Base-by-base conservation (phyloP, 2,797 vertebrate genomes). In the Macroramphosus scolopax region DNA sequence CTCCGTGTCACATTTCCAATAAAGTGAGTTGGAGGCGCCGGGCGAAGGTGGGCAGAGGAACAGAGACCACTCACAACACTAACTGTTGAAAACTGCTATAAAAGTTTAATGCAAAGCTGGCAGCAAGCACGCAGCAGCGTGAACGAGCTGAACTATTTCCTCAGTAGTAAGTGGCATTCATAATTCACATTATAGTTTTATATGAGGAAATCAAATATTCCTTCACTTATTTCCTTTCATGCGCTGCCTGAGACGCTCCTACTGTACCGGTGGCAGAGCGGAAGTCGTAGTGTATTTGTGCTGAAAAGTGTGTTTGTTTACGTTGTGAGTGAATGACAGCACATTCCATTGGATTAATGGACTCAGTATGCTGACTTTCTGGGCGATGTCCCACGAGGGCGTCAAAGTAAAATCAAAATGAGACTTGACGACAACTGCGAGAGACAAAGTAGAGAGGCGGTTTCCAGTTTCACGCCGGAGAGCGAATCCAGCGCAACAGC, bases 141-240 rank as follows among this genome's bases (percentile, higher is more conserved):
- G 46, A 78, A 82, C 51, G 72, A 85, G 72, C 46, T 57, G 56
- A 80, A 81, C 72, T 83, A 82, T 87, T 85, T 85, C 83, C 74
- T 71, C 74, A 68, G 75, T 30, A 50, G 51, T 77, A 75, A 75
- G 77, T 63, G 51, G 31, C 69, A 86, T 87, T 77, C 72, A 88
- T 84, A 87, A 88, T 88, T 87, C 65, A 88, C 69, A 73, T 81
- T 79, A 76, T 68, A 73, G 68, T 79, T 86, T 85, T 67, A 78
- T 69, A 62, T 61, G 47, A 75, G 48, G 64, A 72, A 74, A 76
- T 45, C 61, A 44, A 78, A 55, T 46, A 58, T 55, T 68, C 31
- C 29, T 61, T 68, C 14, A 39, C 26, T 38, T 54, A 29, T 53
- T 44, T 30, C 77, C 36, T 69, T 51, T 24, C 26, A 47, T 17